Conservation (phyloP, 2,888 invertebrate species). For the Drosophila villosipedis region DNA sequence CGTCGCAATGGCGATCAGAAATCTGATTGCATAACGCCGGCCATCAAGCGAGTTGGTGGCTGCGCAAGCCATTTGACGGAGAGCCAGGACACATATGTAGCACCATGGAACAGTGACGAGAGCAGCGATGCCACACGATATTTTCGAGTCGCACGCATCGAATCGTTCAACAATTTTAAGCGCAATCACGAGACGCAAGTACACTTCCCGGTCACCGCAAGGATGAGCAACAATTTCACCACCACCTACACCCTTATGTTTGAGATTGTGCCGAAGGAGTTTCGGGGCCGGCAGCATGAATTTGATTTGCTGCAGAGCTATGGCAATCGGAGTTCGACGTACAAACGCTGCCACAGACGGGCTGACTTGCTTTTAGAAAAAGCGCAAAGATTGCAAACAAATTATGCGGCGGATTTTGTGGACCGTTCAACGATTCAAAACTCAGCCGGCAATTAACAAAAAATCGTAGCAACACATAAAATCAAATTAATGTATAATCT, state of each 20-base stretch:
- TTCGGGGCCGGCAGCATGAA: neutral
- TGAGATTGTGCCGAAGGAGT: constrained; percentile 39
- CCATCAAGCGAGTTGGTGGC: constrained; percentile 8
- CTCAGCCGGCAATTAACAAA: constrained; percentile 5
- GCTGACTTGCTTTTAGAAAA: constrained; percentile 2
- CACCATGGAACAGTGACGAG: neutral
- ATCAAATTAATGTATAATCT: constrained; percentile 2
- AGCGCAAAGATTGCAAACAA: constrained; percentile 34
- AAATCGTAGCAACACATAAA: neutral
- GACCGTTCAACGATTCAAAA: neutral
- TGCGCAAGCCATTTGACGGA: constrained; percentile 34
- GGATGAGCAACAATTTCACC: constrained; percentile 38
- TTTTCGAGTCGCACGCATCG: constrained; percentile 17
- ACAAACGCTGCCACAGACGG: constrained; percentile 8
- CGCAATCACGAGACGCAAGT: constrained; percentile 24
- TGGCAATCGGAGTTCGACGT: constrained; percentile 45
- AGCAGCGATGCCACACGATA: neutral
- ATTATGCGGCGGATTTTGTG: constrained; percentile 28
- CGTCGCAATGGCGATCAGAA: constrained; percentile 18
- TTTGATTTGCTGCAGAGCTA: constrained; percentile 44
- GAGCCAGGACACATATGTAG: constrained; percentile 11
- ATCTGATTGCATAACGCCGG: constrained; percentile 42
- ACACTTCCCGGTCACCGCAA: constrained; percentile 11
- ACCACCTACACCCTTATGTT: constrained; percentile 46
- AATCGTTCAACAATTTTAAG: constrained; percentile 3